Evolutionary conservation across 2,888 invertebrate genomes (phyloP).

Genomic region (Pollenia amentaria): DNA sequence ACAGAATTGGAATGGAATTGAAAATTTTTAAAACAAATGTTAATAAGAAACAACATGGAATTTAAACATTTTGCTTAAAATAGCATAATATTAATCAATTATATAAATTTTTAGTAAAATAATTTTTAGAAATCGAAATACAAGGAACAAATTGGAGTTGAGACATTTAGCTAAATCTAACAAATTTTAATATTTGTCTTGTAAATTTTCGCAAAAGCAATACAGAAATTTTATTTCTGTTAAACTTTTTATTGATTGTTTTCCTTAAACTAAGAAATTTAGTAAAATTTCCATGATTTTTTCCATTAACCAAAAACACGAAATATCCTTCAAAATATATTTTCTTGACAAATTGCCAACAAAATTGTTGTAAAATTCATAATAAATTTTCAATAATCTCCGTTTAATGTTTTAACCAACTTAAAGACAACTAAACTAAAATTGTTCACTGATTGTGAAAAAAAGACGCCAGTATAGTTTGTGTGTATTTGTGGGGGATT

Average conservation of each 20-base stretch:
- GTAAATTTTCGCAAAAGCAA: too few relatives aligned
- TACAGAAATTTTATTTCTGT: background rate
- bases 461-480: conserved; percentile 10
- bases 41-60: background rate
- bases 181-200: background rate
- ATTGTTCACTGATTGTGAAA: conserved; percentile 40
- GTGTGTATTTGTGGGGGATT: background rate
- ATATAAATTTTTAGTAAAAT: background rate
- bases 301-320: too few relatives aligned
- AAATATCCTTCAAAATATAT: background rate
- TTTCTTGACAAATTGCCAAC: conserved; percentile 38
- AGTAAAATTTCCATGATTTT: too few relatives aligned
- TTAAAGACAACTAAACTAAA: conserved; percentile 26
- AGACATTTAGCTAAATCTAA: conserved; percentile 3
- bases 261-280: background rate
- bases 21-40: background rate
- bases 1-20: background rate
- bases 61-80: background rate
- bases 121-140: background rate
- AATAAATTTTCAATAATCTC: conserved; percentile 12
- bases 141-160: conserved; percentile 26
- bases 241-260: background rate
- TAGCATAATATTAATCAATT: background rate
- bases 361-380: background rate
- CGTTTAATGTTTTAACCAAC: conserved; percentile 8